Base-by-base conservation (phyloP, 2,797 vertebrate genomes). In the Echeneis naucrates region DNA sequence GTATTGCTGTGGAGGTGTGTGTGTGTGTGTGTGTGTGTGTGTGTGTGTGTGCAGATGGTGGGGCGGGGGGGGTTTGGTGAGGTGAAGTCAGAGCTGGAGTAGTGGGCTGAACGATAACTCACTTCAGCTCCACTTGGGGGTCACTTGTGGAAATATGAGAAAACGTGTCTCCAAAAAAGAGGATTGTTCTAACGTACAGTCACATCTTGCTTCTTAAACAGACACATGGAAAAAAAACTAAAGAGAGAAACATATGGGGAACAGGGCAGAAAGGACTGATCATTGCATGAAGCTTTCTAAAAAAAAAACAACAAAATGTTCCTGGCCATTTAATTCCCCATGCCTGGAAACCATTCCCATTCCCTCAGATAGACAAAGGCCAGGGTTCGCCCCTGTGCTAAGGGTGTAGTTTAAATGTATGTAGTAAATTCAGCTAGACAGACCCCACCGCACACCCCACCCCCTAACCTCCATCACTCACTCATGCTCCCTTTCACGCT, bases 381-480 rank as follows among this genome's bases (percentile, higher is more conserved):
- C 89, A 86, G 77, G 77, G 72, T 86, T 84, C 65, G 56, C 77
- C 79, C 57, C 66, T 44, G 77, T 83, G 85, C 78, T 82, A 54
- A 78, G 85, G 84, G 56, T 80, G 87, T 75, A 77, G 84, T 79
- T 87, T 72, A 84, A 87, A 90, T 88, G 79, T 82, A 89, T 88
- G 87, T 86, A 90, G 81, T 75, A 86, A 89, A 93, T 81, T 62
- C 80, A 92, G 87, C 80, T 89, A 93, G 90, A 86, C 93, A 90
- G 87, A 87, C 50, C 81, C 80, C 58, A 67, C 55, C 48, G 11
- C 30, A 32, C 37, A 32, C 37, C 23, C 8, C 6, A 24, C 13
- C 45, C 12, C 45, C 40, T 21, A 54, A 69, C 60, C 74, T 77
- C 84, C 76, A 87, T 90, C 88, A 90, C 75, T 88, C 83, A 85